phyloP scores from a whole-genome alignment of 2,797 vertebrate species.

The Betta splendens region DNA sequence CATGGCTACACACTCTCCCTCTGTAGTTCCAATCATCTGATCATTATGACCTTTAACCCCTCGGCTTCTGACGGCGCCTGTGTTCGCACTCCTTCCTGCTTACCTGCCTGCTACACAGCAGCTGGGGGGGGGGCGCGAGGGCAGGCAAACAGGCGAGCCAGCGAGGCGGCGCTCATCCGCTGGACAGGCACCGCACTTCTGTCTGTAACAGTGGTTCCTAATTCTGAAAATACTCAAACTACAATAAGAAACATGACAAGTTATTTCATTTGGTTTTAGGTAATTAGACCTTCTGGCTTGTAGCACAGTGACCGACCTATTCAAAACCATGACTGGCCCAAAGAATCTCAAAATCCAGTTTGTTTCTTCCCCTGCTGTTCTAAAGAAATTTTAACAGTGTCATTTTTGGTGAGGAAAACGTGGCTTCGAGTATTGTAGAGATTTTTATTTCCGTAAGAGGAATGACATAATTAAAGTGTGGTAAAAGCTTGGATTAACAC shows the following conservation, averaged over 20 bases:
- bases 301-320: slow-evolving; percentile 1
- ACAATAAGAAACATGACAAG: background rate
- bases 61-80: slow-evolving; percentile 32
- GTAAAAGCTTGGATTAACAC: slow-evolving; percentile 64
- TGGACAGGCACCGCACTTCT: slow-evolving; percentile 20
- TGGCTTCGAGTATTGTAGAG: slow-evolving; percentile 38
- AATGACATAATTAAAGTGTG: slow-evolving; percentile 69
- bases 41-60: slow-evolving; percentile 76
- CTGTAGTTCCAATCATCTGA: slow-evolving; percentile 77
- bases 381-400: slow-evolving; percentile 31
- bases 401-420: slow-evolving; percentile 44
- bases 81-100: slow-evolving; percentile 34
- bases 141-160: slow-evolving; percentile 60
- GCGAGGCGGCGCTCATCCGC: slow-evolving; percentile 47
- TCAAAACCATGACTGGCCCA: slow-evolving; percentile 24
- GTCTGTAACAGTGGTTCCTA: slow-evolving; percentile 30
- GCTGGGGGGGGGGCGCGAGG: slow-evolving; percentile 52
- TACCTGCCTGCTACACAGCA: slow-evolving; percentile 56
- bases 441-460: slow-evolving; percentile 59
- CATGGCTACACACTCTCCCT: slow-evolving; percentile 80
- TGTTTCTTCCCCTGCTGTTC: slow-evolving; percentile 10
- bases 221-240: too few species aligned
- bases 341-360: slow-evolving; percentile 28
- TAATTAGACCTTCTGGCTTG: slow-evolving; percentile 14
- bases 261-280: slow-evolving; percentile 17